Conservation (phyloP, 2,888 invertebrate species). For the Ametastegia equiseti region DNA sequence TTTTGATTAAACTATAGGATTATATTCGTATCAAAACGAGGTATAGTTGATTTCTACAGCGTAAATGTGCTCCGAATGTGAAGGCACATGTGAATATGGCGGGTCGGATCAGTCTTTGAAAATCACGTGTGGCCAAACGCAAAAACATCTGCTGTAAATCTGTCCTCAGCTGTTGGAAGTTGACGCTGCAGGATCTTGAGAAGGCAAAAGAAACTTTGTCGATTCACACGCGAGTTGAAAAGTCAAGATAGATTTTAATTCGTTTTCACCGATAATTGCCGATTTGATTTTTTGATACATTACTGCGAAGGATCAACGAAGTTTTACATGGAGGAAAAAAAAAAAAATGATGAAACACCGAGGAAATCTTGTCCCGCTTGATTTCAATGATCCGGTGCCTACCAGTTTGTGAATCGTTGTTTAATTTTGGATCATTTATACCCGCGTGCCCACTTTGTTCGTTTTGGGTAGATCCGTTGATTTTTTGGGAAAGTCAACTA, state of each 20-base stretch:
- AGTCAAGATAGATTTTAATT: not conserved
- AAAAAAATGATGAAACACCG: not conserved
- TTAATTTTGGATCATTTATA: not conserved
- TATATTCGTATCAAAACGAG: not conserved
- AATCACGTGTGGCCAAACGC: conserved; percentile 41
- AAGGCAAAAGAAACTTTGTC: conserved; percentile 9
- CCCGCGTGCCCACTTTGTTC: not conserved
- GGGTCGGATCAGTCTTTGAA: conserved; percentile 21
- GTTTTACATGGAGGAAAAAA: not conserved
- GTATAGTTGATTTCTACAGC: not conserved
- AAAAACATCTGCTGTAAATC: conserved; percentile 47
- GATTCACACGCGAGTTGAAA: not conserved
- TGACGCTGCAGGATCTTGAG: not conserved
- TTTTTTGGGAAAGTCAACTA: conserved; percentile 21
- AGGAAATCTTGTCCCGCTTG: not conserved
- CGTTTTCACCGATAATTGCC: not conserved
- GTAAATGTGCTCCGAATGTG: not conserved
- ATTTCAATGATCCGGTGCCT: not conserved
- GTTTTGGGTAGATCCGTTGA: not conserved
- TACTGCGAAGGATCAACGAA: not conserved
- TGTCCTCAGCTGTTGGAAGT: conserved; percentile 43
- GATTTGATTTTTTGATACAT: not conserved
- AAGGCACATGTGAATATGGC: not conserved
- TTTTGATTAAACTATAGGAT: not conserved
- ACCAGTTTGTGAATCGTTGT: not conserved